phyloP scores from a whole-genome alignment of 2,113 vertebrate genomes.

The Labeo catla region DNA sequence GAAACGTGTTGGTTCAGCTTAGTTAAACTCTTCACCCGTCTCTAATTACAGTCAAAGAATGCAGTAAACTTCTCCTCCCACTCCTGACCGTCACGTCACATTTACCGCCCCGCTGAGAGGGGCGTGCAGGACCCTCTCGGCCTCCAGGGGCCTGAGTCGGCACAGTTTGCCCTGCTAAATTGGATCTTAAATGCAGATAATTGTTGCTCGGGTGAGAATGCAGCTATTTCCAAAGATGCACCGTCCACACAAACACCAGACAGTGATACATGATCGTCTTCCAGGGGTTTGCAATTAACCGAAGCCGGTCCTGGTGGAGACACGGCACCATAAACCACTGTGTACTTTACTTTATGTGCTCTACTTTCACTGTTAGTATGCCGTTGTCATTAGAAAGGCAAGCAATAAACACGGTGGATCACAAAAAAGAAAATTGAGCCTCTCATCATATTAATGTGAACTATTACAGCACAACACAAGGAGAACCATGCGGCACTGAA shows the following conservation, averaged over 20 bases:
- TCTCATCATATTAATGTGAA: conserved; percentile 7
- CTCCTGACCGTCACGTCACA: not conserved
- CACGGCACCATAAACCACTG: not conserved
- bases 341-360: not conserved
- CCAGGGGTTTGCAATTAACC: conserved; percentile 5
- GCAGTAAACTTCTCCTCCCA: not conserved
- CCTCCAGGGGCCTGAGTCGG: conserved; percentile 9
- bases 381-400: not conserved
- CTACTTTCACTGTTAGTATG: not conserved
- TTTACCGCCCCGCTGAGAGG: not conserved
- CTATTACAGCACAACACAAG: not conserved
- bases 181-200: conserved; percentile 34
- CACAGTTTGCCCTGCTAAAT: not conserved
- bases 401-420: not conserved
- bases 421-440: not conserved
- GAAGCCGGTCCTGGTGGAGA: not conserved
- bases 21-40: not conserved
- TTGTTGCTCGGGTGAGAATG: conserved; percentile 4
- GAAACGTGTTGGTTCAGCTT: not conserved
- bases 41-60: not conserved
- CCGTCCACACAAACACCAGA: conserved; percentile 17
- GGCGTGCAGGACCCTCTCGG: not conserved
- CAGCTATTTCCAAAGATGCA: conserved; percentile 18
- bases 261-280: conserved; percentile 25
- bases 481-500: not conserved